Evolutionary conservation across 2,113 vertebrate species (phyloP).

Genomic region (Sigmodon hispidus): DNA sequence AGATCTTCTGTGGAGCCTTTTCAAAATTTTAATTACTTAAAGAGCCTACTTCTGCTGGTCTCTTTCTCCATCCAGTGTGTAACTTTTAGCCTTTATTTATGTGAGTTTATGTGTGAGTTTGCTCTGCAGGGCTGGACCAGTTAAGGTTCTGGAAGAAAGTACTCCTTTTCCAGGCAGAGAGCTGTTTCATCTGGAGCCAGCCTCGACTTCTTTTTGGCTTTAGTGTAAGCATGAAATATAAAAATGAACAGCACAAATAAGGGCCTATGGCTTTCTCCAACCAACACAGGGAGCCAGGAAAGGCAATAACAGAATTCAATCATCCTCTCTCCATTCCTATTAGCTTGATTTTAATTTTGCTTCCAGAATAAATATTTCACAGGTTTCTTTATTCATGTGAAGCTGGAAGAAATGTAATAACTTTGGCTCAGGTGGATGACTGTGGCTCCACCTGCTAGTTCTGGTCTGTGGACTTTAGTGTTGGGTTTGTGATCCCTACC

Average conservation of each 20-base stretch:
- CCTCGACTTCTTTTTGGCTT: slow-evolving; percentile 69
- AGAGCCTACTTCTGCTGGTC: slow-evolving; percentile 66
- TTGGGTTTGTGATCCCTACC: slow-evolving; percentile 52
- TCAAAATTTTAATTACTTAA: slow-evolving; percentile 71
- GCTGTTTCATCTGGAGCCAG: slow-evolving; percentile 78
- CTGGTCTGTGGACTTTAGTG: not conserved
- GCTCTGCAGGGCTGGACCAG: slow-evolving; percentile 60
- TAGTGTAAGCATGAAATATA: slow-evolving; percentile 80
- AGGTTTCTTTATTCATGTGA: slow-evolving; percentile 65
- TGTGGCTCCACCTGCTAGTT: not conserved
- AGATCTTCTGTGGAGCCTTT: not conserved
- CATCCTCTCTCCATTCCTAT: slow-evolving; percentile 66
- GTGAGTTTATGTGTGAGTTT: slow-evolving; percentile 68
- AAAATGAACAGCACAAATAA: slow-evolving; percentile 82
- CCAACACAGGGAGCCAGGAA: slow-evolving; percentile 64
- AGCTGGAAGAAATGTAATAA: slow-evolving; percentile 58
- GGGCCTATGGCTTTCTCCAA: slow-evolving; percentile 78
- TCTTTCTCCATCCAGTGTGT: slow-evolving; percentile 74
- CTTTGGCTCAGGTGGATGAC: slow-evolving; percentile 61
- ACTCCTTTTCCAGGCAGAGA: slow-evolving; percentile 76
- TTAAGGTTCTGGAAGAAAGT: slow-evolving; percentile 59
- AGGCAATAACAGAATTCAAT: slow-evolving; percentile 69
- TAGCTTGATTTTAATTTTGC: slow-evolving; percentile 65
- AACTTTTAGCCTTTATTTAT: slow-evolving; percentile 73
- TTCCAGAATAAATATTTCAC: slow-evolving; percentile 74